Evolutionary conservation across 2,888 invertebrate genomes (phyloP), one percentile per base, ranked within the genome.

Genomic region (Hololepta plana): DNA sequence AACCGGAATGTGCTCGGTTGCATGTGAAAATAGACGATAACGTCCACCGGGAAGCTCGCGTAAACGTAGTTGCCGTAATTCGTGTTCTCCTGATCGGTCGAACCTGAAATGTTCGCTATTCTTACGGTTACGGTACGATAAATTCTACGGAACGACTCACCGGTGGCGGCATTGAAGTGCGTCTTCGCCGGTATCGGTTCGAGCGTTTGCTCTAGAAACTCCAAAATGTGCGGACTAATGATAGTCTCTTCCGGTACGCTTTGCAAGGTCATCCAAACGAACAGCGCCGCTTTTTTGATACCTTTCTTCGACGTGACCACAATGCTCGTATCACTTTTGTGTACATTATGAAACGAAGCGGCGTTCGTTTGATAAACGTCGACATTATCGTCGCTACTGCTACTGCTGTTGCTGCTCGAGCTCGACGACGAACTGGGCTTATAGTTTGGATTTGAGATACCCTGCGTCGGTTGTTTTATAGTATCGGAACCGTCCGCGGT

Each of bases 1-100:
- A 98, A 96, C 31, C 95, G 60, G 55, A 95, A 88, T 1, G 90
- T 87, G 28, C 90, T 90, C 1, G 95, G 93, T 51, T 95, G 91
- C 75, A 96, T 93, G 55, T 90, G 87, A 60, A 98, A 87, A 57
- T 93, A 93, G 20, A 98, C 93, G 40, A 98, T 85, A 12, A 98
- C 93, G 57, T 98, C 96, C 1, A 98, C 93, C 0, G 96, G 96
- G 54, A 98, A 95, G 28, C 91, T 88, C 17, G 87, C 80, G 49
- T 85, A 85, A 37, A 79, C 81, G 46, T 81, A 82, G 53, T 76
- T 76, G 1, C 73, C 74, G 42, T 72, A 71, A 36, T 71, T 67
- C 17, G 65, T 58, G n/a, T 59, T 50, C 38, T 64, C 68, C 42
- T 62, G 59, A 45, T 55, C 63, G 1, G n/a, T n/a, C n/a, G n/a